Percentiles rank a stretch among this genome's conserved stretches.
phyloP scores from a whole-genome alignment of 2,797 vertebrate species.

The Otolemur crassicaudatus region DNA sequence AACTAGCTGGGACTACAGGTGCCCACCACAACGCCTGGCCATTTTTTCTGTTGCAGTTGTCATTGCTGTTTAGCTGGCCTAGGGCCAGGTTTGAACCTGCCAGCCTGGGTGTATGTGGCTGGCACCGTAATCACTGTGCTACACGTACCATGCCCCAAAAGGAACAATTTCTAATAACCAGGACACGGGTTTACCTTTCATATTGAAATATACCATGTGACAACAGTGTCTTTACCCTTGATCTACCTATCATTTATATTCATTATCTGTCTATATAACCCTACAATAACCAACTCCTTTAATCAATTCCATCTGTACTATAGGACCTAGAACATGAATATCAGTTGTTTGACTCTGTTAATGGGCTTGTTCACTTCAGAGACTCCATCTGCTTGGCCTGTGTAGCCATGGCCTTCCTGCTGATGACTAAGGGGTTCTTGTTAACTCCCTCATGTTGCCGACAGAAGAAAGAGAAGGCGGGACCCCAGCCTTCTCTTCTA shows the following conservation, averaged over 20 bases:
- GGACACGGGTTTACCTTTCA: background rate
- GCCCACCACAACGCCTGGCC: too few relatives aligned
- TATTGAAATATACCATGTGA: background rate
- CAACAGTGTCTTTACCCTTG: background rate
- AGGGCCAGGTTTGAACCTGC: too few relatives aligned
- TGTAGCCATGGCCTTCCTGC: background rate
- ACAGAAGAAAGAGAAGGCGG: background rate
- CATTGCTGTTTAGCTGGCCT: too few relatives aligned
- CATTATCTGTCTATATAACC: background rate
- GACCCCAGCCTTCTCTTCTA: background rate
- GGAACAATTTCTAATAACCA: background rate
- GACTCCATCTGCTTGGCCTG: background rate
- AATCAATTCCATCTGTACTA: background rate
- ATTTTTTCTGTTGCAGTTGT: too few relatives aligned
- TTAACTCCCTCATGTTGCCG: background rate
- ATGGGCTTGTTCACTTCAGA: background rate
- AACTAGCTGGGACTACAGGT: too few relatives aligned
- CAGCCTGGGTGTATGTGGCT: too few relatives aligned
- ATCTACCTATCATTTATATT: background rate
- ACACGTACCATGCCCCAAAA: background rate
- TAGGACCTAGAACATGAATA: background rate
- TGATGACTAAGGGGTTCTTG: background rate
- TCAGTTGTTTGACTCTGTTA: background rate
- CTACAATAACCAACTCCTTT: background rate
- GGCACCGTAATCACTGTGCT: too few relatives aligned